Evolutionary conservation across 2,113 vertebrate species (phyloP), one percentile per base, ranked within the genome.

Genomic region (Hippocampus abdominalis): DNA sequence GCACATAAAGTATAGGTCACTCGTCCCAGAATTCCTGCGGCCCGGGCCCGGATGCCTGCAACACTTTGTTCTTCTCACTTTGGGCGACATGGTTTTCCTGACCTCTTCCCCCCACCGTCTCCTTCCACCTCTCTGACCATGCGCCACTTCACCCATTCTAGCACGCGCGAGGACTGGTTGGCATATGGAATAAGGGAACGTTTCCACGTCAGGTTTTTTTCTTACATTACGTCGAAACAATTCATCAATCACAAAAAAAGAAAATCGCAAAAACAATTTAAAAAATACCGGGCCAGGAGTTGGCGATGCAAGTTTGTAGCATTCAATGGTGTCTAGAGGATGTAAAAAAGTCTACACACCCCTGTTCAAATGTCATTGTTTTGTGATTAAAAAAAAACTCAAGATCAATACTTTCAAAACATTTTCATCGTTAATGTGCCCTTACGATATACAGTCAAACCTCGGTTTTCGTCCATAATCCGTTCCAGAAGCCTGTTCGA

Each of bases 1-100:
- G 60, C 77, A 84, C 73, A 74, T 82, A 86, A 89, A 91, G 87
- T 88, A 89, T 89, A 91, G 90, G 87, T 90, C 89, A 84, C 86
- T 85, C 78, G 79, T 88, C 86, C 88, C 86, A 87, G 87, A 87
- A 87, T 88, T 91, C 88, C 84, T 90, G 88, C 60, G 88, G 88
- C 73, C 27, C 5, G 25, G 68, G 80, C 70, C 80, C 85, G 88
- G 88, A 88, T 85, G 83, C 63, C 69, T 83, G 73, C 44, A 40
- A 86, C 84, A 88, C 87, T 89, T 85, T 87, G 87, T 88, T 86
- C 84, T 85, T 78, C 80, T 82, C 78, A 85, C 83, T 80, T 72
- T 69, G 81, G 74, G 39, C 81, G 74, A 83, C 23, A 76, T 48
- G 82, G 86, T 87, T 89, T 84, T 81, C 84, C 86, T 91, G 87